A percentile compares a stretch with the other conserved stretches of the same genome.
Conservation (phyloP, 2,888 invertebrate genomes). For the Eremobia ochroleuca region DNA sequence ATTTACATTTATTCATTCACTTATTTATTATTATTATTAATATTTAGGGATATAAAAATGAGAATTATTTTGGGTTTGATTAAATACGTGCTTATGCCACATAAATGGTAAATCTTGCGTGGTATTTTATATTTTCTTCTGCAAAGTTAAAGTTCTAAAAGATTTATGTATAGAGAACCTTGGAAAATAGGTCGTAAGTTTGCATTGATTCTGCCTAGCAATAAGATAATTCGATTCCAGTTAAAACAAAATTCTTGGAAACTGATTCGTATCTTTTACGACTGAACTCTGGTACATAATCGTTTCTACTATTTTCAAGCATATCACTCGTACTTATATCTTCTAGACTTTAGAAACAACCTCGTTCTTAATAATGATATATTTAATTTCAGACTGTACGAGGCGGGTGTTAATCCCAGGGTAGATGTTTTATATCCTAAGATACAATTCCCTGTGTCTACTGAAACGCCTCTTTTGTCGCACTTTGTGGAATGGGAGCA, state of each 20-base stretch:
- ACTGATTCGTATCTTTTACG: neutral
- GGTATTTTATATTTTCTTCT: neutral
- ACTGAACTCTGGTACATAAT: neutral
- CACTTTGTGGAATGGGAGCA: slow-evolving; percentile 96
- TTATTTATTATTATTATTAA: too few species aligned
- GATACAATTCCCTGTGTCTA: slow-evolving; percentile 94
- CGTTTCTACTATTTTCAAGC: neutral
- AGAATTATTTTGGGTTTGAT: neutral
- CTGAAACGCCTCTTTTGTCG: slow-evolving; percentile 95
- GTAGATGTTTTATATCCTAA: slow-evolving; percentile 93
- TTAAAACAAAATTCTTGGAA: slow-evolving; percentile 10
- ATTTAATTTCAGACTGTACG: slow-evolving; percentile 91
- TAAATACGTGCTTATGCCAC: neutral
- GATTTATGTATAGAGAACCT: neutral
- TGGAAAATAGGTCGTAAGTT: neutral
- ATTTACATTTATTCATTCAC: too few species aligned
- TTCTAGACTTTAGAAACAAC: slow-evolving; percentile 32
- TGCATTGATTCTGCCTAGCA: neutral
- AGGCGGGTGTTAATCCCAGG: slow-evolving; percentile 93
- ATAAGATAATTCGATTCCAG: neutral
- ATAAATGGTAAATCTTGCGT: neutral
- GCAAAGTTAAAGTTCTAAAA: neutral
- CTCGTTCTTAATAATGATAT: slow-evolving; percentile 20
- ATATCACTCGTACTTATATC: slow-evolving; percentile 1
- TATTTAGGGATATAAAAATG: neutral